These are phyloP conservation scores for Meloidogyne hapla DNA, from an alignment of 1,140 invertebrate species.

Conservation along the genomic window DNA sequence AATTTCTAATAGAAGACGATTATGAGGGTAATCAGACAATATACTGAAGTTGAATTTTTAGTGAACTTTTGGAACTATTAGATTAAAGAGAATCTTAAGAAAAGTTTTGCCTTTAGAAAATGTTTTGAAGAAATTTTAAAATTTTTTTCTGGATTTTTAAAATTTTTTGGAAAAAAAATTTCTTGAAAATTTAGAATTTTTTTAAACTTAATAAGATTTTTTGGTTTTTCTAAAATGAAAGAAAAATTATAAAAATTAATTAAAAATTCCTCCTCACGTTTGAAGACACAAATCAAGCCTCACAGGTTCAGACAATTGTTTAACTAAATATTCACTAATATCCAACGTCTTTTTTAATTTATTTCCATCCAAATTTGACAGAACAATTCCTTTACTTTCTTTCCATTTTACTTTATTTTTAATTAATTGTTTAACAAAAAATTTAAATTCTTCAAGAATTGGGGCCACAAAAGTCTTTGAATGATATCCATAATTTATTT, in stretches of 20 bases:
- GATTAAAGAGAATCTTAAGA: too few species aligned
- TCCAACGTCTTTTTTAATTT: not conserved
- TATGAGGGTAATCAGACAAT: not conserved
- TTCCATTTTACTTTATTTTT: not conserved
- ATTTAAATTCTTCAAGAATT: not conserved
- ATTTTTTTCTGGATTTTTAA: too few species aligned
- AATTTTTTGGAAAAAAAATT: too few species aligned
- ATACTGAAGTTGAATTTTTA: too few species aligned
- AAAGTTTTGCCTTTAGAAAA: too few species aligned
- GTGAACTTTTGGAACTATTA: too few species aligned
- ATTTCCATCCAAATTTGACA: conserved; percentile 11
- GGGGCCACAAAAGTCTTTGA: not conserved
- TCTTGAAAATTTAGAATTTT: too few species aligned
- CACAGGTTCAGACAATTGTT: not conserved
- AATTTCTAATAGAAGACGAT: not conserved
- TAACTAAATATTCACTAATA: not conserved
- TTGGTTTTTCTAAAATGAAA: too few species aligned
- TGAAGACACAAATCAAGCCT: not conserved
- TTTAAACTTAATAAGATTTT: too few species aligned
- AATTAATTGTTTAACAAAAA: not conserved
- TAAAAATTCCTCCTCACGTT: not conserved
- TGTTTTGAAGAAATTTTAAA: too few species aligned
- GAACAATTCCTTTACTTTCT: not conserved
- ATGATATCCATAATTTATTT: not conserved
- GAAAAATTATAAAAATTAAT: not conserved